Base-by-base conservation (phyloP, 1,140 invertebrate genomes). In the Episyrphus balteatus region DNA sequence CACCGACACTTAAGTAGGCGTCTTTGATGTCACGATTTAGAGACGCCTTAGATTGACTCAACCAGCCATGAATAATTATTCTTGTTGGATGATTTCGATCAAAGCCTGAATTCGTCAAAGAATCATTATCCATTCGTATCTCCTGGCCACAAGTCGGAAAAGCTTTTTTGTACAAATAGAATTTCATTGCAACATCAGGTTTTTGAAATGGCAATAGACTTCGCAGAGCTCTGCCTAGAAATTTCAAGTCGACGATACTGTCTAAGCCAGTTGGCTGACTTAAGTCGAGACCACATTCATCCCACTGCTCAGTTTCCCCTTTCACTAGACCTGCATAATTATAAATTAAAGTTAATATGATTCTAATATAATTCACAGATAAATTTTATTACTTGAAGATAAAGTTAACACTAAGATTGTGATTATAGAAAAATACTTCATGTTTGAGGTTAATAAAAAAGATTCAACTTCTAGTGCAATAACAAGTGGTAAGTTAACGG, bases 1-100 rank as follows among this genome's bases (percentile, higher is more conserved):
- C 71, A 1, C 62, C 70, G 15, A 57, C 58, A 19, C 58, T 52
- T 2, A 82, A 59, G 57, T 80, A 82, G 34, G 75, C 77, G 62
- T 63, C 50, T 43, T 66, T 66, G 18, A 66, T 49, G 18, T 65
- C 62, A 14, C 58, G 49, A 48, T 66, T 66, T 39, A 66, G 65
- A 13, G 62, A 65, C 3, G 62, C 62, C 1, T 58, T 54, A 33
- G 60, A 58, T 42, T 65, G 62, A 47, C 62, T 66, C 62, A 66
- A 62, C 62, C 62, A 66, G n/a, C 62, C 62, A 21, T 66, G 62
- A 10, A 66, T 53, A 46, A 65, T 58, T 19, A 66, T 50, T 46
- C 51, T 47, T 1, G 62, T 66, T 42, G 58, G 62, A 37, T 61
- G 53, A 1, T 57, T 56, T 11, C 54, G 53, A 47, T 66, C 61